Evolutionary conservation across 2,888 invertebrate species (phyloP).

Genomic region (Melitaea athalia): DNA sequence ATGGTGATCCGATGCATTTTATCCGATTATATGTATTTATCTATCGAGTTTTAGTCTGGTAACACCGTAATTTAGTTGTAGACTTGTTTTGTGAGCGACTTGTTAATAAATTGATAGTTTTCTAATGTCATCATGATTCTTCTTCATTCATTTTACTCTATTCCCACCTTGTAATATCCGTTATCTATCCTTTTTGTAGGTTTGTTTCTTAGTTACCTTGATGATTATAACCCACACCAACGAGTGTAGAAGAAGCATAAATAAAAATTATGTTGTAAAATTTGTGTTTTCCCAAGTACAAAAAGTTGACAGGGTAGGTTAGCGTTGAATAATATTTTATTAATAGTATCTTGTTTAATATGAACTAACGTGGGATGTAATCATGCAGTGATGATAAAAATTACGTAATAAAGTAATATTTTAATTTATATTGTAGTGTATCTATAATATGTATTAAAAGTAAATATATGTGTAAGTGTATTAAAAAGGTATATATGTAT

Average conservation of each 20-base stretch:
- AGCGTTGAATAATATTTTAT: too few relatives aligned
- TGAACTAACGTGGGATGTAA: conserved; percentile 6
- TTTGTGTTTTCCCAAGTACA: not conserved
- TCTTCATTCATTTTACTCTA: conserved; percentile 61
- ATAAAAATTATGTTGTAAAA: not conserved
- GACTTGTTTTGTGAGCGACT: conserved; percentile 71
- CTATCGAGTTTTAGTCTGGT: conserved; percentile 48
- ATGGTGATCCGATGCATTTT: conserved; percentile 66
- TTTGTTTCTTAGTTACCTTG: conserved; percentile 1
- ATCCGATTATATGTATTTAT: conserved; percentile 61
- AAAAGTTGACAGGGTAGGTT: too few relatives aligned
- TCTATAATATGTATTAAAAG: not conserved
- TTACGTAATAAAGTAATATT: too few relatives aligned
- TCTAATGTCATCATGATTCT: conserved; percentile 69
- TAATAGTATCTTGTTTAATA: not conserved
- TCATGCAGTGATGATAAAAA: not conserved
- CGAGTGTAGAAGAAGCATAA: not conserved
- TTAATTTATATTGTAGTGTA: not conserved
- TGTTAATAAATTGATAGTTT: conserved; percentile 78
- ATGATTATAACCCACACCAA: conserved; percentile 11
- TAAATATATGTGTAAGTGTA: not conserved
- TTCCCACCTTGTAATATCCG: conserved; percentile 56
- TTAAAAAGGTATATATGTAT: not conserved
- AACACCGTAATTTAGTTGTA: conserved; percentile 69
- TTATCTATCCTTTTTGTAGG: conserved; percentile 48